Evolutionary conservation across 2,113 vertebrate species (phyloP).

Genomic region (Athene noctua): DNA sequence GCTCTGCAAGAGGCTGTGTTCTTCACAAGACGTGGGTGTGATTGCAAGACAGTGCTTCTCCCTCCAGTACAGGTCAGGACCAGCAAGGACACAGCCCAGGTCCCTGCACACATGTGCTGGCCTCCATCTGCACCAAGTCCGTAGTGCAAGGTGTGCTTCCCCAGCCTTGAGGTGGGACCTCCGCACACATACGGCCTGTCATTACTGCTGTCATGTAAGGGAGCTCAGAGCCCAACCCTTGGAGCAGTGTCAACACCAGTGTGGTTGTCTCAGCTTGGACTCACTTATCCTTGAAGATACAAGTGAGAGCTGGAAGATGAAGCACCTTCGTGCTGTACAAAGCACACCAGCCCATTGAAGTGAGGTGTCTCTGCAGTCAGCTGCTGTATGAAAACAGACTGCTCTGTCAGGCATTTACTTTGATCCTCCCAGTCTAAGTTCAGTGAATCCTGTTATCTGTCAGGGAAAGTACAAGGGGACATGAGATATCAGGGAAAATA

Average conservation of each 20-base stretch:
- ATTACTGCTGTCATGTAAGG: neutral
- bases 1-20: neutral
- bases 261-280: neutral
- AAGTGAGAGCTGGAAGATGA: neutral
- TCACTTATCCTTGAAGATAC: neutral
- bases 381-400: neutral
- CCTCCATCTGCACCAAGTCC: neutral
- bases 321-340: neutral
- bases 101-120: neutral
- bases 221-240: neutral
- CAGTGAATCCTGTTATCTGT: neutral
- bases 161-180: neutral
- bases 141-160: neutral
- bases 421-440: neutral
- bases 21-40: too few relatives aligned
- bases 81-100: neutral
- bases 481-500: neutral
- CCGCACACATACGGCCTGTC: too few relatives aligned
- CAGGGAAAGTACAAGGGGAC: neutral
- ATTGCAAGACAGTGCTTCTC: neutral
- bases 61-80: neutral
- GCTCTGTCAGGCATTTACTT: neutral
- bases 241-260: neutral
- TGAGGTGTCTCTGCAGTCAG: neutral
- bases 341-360: neutral